phyloP scores from a whole-genome alignment of 2,888 invertebrate genomes.

The Uropetala carovei region DNA sequence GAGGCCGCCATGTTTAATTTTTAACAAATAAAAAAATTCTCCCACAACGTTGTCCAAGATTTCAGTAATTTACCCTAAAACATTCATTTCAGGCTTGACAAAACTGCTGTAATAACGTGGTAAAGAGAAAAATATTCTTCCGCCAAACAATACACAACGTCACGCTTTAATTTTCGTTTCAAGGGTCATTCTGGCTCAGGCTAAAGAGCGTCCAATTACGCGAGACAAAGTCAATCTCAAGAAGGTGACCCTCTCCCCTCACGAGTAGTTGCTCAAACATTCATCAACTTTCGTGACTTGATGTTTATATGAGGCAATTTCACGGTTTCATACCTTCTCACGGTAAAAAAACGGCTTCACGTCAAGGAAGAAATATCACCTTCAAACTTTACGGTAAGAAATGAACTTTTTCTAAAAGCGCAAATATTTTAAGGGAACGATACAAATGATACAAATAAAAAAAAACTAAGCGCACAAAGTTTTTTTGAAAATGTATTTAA shows the following conservation, averaged over 20 bases:
- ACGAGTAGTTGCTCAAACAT: background rate
- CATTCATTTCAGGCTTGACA: too few species aligned
- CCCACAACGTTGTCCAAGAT: too few species aligned
- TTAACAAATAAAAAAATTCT: too few species aligned
- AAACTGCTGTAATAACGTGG: too few species aligned
- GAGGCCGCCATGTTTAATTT: too few species aligned
- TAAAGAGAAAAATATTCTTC: too few species aligned
- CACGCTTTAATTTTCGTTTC: background rate
- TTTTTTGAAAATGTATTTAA: background rate
- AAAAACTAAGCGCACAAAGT: background rate
- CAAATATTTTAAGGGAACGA: background rate
- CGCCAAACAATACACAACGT: background rate
- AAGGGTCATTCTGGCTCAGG: background rate
- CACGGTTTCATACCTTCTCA: background rate
- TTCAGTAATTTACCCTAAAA: too few species aligned
- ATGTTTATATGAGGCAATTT: background rate
- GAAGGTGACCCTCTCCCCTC: background rate
- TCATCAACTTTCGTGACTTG: background rate
- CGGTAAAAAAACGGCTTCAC: background rate
- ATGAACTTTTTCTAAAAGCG: background rate
- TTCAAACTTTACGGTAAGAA: background rate
- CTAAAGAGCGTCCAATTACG: background rate
- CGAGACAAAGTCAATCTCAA: background rate
- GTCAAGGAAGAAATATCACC: background rate
- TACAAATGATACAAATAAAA: too few species aligned